Conservation (phyloP, 2,113 vertebrate genomes). For the Xenopus laevis region DNA sequence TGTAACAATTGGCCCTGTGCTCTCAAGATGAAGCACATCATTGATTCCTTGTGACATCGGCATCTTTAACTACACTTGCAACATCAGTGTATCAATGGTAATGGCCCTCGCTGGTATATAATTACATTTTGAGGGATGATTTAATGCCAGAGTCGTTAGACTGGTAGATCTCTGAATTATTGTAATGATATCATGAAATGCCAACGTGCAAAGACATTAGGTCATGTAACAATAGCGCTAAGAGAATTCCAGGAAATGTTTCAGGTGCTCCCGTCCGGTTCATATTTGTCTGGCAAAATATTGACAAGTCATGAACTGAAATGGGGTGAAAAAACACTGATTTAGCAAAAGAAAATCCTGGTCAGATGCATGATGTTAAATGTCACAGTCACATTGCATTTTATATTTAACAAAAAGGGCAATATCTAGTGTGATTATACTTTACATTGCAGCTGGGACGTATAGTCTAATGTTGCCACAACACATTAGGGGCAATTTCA, state of each 20-base stretch:
- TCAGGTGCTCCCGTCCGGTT: not conserved
- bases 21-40: not conserved
- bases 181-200: not conserved
- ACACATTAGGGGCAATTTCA: too few relatives aligned
- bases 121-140: constrained; percentile 5
- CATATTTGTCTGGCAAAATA: constrained; percentile 8
- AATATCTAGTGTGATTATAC: too few relatives aligned
- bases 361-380: too few relatives aligned
- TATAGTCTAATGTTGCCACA: too few relatives aligned
- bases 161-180: not conserved
- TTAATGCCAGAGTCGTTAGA: not conserved
- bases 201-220: not conserved
- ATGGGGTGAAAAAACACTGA: not conserved
- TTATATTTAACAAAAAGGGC: too few relatives aligned
- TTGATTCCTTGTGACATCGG: not conserved
- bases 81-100: not conserved
- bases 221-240: not conserved
- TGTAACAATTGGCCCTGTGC: not conserved
- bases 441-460: too few relatives aligned
- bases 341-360: too few relatives aligned
- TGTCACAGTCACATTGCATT: too few relatives aligned
- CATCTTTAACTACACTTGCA: not conserved
- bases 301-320: constrained; percentile 2
- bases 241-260: constrained; percentile 9
- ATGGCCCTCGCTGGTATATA: not conserved